Conservation (phyloP, 2,888 invertebrate species). For the Cheilosia vernalis region DNA sequence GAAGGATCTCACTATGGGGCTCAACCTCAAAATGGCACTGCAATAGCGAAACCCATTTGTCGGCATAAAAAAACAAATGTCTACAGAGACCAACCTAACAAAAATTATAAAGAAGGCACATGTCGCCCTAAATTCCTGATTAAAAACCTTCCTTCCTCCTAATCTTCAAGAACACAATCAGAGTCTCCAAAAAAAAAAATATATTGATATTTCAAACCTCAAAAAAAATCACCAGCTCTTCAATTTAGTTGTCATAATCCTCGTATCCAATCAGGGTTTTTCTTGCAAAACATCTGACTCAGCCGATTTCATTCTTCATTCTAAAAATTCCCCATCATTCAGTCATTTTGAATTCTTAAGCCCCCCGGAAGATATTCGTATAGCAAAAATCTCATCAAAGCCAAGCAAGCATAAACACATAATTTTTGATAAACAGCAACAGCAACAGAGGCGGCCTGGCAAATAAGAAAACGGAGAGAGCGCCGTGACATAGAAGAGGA, state of each 20-base stretch:
- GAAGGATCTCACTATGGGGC: too few relatives aligned
- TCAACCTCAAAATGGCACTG: too few relatives aligned
- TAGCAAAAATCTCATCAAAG: slow-evolving; percentile 49
- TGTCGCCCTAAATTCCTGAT: too few relatives aligned
- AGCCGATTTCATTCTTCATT: neutral
- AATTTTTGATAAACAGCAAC: slow-evolving; percentile 17
- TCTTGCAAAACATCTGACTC: neutral
- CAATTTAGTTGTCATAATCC: neutral
- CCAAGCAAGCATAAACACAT: slow-evolving; percentile 36
- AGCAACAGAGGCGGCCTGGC: neutral
- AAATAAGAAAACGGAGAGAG: slow-evolving; percentile 1
- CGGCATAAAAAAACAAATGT: too few relatives aligned
- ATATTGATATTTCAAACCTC: neutral
- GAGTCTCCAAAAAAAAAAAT: too few relatives aligned
- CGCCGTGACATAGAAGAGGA: slow-evolving; percentile 1
- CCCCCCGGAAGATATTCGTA: neutral
- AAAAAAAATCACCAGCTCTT: neutral
- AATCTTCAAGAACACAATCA: too few relatives aligned
- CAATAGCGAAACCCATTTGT: too few relatives aligned
- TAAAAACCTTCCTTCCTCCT: too few relatives aligned
- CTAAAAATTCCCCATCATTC: neutral
- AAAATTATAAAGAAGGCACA: too few relatives aligned
- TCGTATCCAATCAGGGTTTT: neutral
- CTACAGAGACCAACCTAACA: too few relatives aligned
- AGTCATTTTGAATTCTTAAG: neutral